Conservation (phyloP, 1,140 invertebrate species). For the Elymnias hypermnestra region DNA sequence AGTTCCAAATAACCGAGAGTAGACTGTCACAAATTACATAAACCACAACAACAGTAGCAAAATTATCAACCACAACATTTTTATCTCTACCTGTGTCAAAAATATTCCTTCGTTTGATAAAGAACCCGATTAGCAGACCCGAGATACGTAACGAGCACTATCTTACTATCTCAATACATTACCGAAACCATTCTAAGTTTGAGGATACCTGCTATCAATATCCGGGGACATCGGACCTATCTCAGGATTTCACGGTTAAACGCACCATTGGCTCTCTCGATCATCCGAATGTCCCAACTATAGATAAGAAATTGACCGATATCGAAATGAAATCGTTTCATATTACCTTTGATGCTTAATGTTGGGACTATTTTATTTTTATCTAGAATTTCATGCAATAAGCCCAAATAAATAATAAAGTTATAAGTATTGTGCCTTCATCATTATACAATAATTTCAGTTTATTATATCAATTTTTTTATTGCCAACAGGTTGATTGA, state of each 20-base stretch:
- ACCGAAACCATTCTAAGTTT: slow-evolving; percentile 52
- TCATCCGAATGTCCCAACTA: slow-evolving; percentile 45
- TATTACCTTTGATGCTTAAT: slow-evolving; percentile 28
- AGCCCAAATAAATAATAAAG: no score
- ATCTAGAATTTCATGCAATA: no score
- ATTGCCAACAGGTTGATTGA: no score
- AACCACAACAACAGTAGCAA: no score
- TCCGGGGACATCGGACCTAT: slow-evolving; percentile 56
- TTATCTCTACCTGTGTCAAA: neutral
- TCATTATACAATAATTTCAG: no score
- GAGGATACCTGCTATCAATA: slow-evolving; percentile 61
- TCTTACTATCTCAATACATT: slow-evolving; percentile 46
- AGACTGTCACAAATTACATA: no score
- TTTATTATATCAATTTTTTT: no score
- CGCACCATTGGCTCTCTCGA: slow-evolving; percentile 54
- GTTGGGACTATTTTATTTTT: neutral
- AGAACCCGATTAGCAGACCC: slow-evolving; percentile 4
- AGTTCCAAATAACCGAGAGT: no score
- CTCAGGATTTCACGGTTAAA: slow-evolving; percentile 65
- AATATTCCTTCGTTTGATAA: slow-evolving; percentile 3
- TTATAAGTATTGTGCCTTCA: no score
- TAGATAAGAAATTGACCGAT: slow-evolving; percentile 65
- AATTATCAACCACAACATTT: neutral
- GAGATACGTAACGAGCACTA: slow-evolving; percentile 6
- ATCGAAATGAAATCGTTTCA: slow-evolving; percentile 39